Base-by-base conservation (phyloP, 2,797 vertebrate species). In the Novumbra hubbsi region DNA sequence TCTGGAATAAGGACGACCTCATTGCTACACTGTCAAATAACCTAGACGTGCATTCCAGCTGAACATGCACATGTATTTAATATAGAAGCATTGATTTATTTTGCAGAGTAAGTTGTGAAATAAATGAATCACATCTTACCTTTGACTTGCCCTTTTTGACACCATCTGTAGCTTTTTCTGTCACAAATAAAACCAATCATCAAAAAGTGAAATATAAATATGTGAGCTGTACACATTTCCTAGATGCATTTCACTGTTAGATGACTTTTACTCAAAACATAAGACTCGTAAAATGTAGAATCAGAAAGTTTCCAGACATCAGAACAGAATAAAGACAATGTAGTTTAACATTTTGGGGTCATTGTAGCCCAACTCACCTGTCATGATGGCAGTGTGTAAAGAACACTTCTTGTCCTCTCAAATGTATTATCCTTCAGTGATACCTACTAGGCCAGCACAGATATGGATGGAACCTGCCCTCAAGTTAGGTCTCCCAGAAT, bases 91-190 rank as follows among this genome's bases (percentile, higher is more conserved):
- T 64, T 64, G 3, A 8, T 64, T 64, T 5, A 30, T 15, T 24
- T 48, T 45, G 21, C 57, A 72, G 19, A 60, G 52, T 7, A 19
- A 21, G 11, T 27, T 24, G 21, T 12, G 1, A 60, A 24, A 19
- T 55, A 21, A 55, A 60, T 60, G 9, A 60, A 60, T 60, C n/a
- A 38, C 12, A 5, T 91, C 92, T 57, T 90, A 77, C 87, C 90
- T 81, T 62, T 71, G 34, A 70, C 60, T 72, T 89, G 63, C 17
- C 19, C 48, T 86, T 87, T 75, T 86, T 84, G 19, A 48, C 81
- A 73, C 87, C 83, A 7, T 91, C 81, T 1, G 86, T 79, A 68
- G 90, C 74, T 65, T 71, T 48, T 32, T 81, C 91, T 92, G 88
- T 24, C 2, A 77, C 28, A 77, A 57, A 67, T 38, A 41, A 34